Percentiles rank a stretch among this genome's conserved stretches.
Evolutionary conservation across 2,797 vertebrate species (phyloP).

Genomic region (Paedocypris micromegethes): DNA sequence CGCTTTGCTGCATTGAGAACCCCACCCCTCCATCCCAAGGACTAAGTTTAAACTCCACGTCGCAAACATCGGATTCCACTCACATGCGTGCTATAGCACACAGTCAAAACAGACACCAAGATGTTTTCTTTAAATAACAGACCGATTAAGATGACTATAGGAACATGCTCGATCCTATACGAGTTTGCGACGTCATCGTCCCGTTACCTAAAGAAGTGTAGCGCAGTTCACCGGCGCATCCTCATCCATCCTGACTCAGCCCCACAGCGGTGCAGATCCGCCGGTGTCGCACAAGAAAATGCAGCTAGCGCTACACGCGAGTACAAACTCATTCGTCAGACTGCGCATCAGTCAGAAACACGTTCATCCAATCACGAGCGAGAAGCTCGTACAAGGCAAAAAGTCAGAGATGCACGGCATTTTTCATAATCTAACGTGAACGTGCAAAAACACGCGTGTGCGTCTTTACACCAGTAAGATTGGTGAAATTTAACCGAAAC

Average conservation of each 20-base stretch:
- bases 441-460: too few relatives aligned
- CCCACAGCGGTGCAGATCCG: neutral
- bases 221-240: constrained; percentile 4
- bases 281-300: neutral
- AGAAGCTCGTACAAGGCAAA: too few relatives aligned
- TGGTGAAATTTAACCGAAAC: too few relatives aligned
- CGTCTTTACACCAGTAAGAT: too few relatives aligned
- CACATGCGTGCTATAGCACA: neutral
- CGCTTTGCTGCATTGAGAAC: constrained; percentile 57
- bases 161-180: neutral
- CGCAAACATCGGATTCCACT: neutral
- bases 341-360: too few relatives aligned
- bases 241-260: constrained; percentile 17
- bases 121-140: neutral
- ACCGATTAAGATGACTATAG: neutral
- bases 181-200: neutral
- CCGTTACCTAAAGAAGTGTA: constrained; percentile 9
- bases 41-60: constrained; percentile 35
- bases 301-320: neutral
- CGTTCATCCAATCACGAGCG: too few relatives aligned
- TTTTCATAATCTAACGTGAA: too few relatives aligned
- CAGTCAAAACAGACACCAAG: neutral
- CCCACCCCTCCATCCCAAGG: constrained; percentile 63
- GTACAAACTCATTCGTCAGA: too few relatives aligned
- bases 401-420: too few relatives aligned